Conservation (phyloP, 2,797 vertebrate species). For the Artibeus jamaicensis region DNA sequence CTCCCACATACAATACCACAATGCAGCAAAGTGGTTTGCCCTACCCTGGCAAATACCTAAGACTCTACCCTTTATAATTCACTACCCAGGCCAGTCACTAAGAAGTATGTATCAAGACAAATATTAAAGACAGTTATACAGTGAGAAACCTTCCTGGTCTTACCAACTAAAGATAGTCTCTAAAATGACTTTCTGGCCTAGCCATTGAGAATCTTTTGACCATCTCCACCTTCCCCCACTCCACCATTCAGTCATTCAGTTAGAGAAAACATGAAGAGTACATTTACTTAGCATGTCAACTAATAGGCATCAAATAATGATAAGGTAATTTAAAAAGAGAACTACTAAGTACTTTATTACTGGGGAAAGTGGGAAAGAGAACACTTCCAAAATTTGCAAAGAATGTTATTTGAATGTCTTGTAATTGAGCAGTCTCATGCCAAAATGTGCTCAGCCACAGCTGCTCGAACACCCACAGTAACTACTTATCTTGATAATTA, state of each 20-base stretch:
- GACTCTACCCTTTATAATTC: not conserved
- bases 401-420: not conserved
- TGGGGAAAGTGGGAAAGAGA: not conserved
- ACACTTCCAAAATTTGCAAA: not conserved
- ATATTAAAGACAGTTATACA: slow-evolving; percentile 10
- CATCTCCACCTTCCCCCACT: not conserved
- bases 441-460: not conserved
- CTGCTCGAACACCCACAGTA: not conserved
- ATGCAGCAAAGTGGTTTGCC: too few species aligned
- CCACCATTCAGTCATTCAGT: not conserved
- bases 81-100: not conserved
- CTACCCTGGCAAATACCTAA: too few species aligned
- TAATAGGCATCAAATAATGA: not conserved
- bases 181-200: not conserved
- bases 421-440: not conserved
- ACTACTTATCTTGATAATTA: not conserved
- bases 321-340: not conserved
- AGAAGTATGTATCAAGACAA: slow-evolving; percentile 43
- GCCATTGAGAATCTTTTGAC: not conserved
- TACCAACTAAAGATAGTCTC: not conserved
- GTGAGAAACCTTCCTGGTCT: slow-evolving; percentile 16
- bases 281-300: not conserved
- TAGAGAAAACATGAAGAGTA: not conserved
- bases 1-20: too few species aligned
- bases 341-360: not conserved